Evolutionary conservation across 2,797 vertebrate genomes (phyloP), one percentile per base, ranked within the genome.

Genomic region (Sebastes baramenuke): DNA sequence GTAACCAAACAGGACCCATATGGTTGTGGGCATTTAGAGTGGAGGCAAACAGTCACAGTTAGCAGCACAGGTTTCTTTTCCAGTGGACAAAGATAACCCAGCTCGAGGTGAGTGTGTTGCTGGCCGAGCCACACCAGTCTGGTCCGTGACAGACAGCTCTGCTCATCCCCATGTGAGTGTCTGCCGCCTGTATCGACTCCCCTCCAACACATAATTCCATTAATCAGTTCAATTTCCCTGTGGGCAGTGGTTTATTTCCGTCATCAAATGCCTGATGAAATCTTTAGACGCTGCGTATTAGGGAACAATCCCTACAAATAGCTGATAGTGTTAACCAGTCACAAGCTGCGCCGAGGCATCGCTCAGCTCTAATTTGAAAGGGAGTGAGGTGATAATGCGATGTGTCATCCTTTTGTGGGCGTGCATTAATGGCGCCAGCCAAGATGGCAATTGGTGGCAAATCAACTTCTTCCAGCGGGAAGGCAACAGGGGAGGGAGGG

Each of bases 331-430:
- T 95, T 97, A 97, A 96, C 96, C 95, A 95, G 96, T 95, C 97
- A 93, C 97, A 94, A 93, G 96, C 98, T 95, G 97, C 92, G 97
- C 78, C 70, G 80, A 95, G 95, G 84, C 97, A 89, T 96, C 96
- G 92, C 97, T 95, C 95, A 92, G 93, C 94, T 94, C 95, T 96
- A 95, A 98, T 98, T 97, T 97, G 97, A 97, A 97, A 97, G 97
- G 88, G 95, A 97, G 97, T 92, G 97, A 95, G 97, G 96, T 91
- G 97, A 96, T 97, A 96, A 97, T 95, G 95, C 93, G 93, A 91
- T 93, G 94, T 95, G 92, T 95, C 84, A 94, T 90, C 95, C 97
- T 96, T 97, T 96, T 97, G 97, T 98, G 97, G 97, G 96, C 88
- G 24, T 94, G 97, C 97, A 97, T 98, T 99, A 98, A 98, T 98